Evolutionary conservation across 2,797 vertebrate species (phyloP).

Genomic region (Danio tinwini): DNA sequence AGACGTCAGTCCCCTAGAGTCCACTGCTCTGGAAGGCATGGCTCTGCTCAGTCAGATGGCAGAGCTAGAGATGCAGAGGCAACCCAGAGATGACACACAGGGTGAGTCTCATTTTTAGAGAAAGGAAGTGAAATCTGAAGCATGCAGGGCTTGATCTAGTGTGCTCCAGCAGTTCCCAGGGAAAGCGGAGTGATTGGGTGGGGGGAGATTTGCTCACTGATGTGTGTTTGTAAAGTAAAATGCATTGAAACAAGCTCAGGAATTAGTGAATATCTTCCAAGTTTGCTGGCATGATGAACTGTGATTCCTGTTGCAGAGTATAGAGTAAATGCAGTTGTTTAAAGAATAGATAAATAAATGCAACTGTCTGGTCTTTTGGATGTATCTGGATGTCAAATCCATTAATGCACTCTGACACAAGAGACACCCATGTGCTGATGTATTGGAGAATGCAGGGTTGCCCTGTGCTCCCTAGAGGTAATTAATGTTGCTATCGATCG

Average conservation of each 20-base stretch:
- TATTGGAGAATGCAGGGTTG: constrained; percentile 26
- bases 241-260: constrained; percentile 17
- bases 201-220: constrained; percentile 27
- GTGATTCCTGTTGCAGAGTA: background rate
- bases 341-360: constrained; percentile 15
- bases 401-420: constrained; percentile 13
- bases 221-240: constrained; percentile 22
- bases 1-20: constrained; percentile 79
- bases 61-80: constrained; percentile 85
- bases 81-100: constrained; percentile 70
- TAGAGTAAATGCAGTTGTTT: constrained; percentile 27
- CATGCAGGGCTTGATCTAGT: constrained; percentile 24
- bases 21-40: constrained; percentile 91
- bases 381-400: constrained; percentile 9
- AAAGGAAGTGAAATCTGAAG: constrained; percentile 26
- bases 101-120: constrained; percentile 68
- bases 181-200: background rate
- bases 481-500: constrained; percentile 57
- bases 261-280: constrained; percentile 32
- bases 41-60: constrained; percentile 93
- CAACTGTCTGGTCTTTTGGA: background rate
- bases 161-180: constrained; percentile 12
- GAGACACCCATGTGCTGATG: constrained; percentile 30
- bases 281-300: constrained; percentile 29
- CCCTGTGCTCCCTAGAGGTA: constrained; percentile 32